Percentiles rank a stretch among this genome's conserved stretches.
phyloP scores from a whole-genome alignment of 2,797 vertebrate species.

The Cirrhinus molitorella region DNA sequence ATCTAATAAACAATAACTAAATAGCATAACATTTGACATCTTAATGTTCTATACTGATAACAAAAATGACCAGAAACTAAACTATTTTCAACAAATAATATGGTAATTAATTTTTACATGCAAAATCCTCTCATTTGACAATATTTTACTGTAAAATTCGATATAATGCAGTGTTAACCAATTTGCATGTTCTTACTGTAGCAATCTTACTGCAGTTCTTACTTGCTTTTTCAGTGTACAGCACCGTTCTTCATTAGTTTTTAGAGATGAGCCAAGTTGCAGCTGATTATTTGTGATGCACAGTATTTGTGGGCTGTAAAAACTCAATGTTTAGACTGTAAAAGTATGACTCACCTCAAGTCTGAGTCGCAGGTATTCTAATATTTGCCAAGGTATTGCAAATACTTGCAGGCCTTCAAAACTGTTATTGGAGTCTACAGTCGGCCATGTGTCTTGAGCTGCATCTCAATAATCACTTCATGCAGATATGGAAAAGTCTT shows the following conservation, averaged over 20 bases:
- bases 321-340: constrained; percentile 2
- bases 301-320: constrained; percentile 17
- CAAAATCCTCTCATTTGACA: not conserved
- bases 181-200: not conserved
- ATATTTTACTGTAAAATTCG: not conserved
- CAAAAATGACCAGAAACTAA: not conserved
- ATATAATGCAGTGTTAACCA: not conserved
- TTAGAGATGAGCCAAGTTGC: not conserved
- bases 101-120: not conserved
- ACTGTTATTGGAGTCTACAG: not conserved
- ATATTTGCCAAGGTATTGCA: constrained; percentile 27
- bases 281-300: constrained; percentile 12
- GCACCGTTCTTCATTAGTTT: not conserved
- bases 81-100: not conserved
- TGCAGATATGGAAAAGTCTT: not conserved
- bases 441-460: not conserved
- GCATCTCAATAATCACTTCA: not conserved
- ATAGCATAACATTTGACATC: not conserved
- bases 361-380: constrained; percentile 14
- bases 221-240: not conserved
- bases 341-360: constrained; percentile 27
- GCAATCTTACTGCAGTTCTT: not conserved
- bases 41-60: not conserved
- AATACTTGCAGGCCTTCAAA: constrained; percentile 17
- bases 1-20: not conserved